Evolutionary conservation across 2,888 invertebrate genomes (phyloP).

Genomic region (Drosophila suboccidentalis): DNA sequence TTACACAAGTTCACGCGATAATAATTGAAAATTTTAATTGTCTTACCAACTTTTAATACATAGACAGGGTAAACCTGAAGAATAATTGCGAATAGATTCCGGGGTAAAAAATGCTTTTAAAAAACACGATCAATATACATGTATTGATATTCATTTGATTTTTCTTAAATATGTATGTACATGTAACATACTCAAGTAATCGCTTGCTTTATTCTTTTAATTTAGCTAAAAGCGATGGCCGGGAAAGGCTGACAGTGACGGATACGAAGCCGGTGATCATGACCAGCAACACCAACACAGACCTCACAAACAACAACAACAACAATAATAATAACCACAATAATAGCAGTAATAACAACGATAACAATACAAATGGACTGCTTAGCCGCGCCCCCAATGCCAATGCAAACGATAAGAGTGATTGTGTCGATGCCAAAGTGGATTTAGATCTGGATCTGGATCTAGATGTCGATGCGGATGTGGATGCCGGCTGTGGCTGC

Average conservation of each 20-base stretch:
- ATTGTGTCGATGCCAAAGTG: conserved; percentile 38
- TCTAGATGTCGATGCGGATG: conserved; percentile 55
- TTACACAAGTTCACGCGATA: neutral
- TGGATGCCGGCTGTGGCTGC: conserved; percentile 58
- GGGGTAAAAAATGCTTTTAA: no score
- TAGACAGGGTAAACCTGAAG: no score
- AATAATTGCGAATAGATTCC: no score
- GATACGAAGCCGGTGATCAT: conserved; percentile 83
- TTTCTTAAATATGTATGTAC: neutral
- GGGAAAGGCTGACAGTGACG: conserved; percentile 84
- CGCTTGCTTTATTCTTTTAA: neutral
- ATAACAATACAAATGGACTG: conserved; percentile 49
- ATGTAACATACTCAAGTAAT: conserved; percentile 3
- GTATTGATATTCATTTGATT: neutral
- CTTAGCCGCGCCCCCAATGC: conserved; percentile 47
- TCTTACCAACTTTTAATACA: neutral
- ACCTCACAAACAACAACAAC: conserved; percentile 60
- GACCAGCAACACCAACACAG: conserved; percentile 56
- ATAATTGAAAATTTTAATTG: neutral
- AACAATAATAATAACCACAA: conserved; percentile 34
- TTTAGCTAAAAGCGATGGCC: conserved; percentile 85
- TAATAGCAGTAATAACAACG: conserved; percentile 35
- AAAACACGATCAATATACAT: no score
- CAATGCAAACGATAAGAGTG: conserved; percentile 29
- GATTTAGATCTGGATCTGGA: conserved; percentile 77